Base-by-base conservation (phyloP, 92 coral and sea anemone species). In the Pocillopora meandrina region DNA sequence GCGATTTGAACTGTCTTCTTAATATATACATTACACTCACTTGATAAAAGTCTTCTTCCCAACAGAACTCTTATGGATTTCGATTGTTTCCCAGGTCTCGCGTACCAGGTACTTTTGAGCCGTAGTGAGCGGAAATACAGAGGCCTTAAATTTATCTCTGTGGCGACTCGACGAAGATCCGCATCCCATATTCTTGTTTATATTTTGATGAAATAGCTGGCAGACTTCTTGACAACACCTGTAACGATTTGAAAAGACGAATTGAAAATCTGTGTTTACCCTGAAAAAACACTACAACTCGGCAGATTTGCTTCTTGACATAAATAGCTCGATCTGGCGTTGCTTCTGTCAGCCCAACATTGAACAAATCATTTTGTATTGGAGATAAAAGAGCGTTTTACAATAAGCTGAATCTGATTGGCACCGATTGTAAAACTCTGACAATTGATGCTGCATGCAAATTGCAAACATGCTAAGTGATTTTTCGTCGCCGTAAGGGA, bases 61-160 rank as follows among this genome's bases (percentile, higher is more conserved):
- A 64, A 93, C 92, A 66, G 71, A 70, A 17, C 63, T 84, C 64
- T 75, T 89, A 72, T 90, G 92, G 14, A 49, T 58, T 61, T 93
- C 95, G 17, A 93, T 82, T 2, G 92, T 87, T 52, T 93, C 98
- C 98, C 98, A 93, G 0, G 98, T 93, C 60, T 93, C 98, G 12
- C 98, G 90, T 5, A 93, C 85, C 15, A 93, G 84, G 71, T 93
- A 93, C 86, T 93, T 93, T 65, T 93, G 98, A 9, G 98, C 95
- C 8, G 83, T 79, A 49, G 94, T 80, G 7, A 91, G 90, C 10
- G 74, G 86, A 21, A 72, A 26, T 9, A 69, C 21, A 3, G 84
- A 17, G 18, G 23, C 5, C 52, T 42, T 42, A 42, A 42, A 42
- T 68, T 67, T 80, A 8, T 80, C 84, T 58, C 23, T 80, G 34